Base-by-base conservation (phyloP, 2,797 vertebrate genomes). In the Morelia viridis region DNA sequence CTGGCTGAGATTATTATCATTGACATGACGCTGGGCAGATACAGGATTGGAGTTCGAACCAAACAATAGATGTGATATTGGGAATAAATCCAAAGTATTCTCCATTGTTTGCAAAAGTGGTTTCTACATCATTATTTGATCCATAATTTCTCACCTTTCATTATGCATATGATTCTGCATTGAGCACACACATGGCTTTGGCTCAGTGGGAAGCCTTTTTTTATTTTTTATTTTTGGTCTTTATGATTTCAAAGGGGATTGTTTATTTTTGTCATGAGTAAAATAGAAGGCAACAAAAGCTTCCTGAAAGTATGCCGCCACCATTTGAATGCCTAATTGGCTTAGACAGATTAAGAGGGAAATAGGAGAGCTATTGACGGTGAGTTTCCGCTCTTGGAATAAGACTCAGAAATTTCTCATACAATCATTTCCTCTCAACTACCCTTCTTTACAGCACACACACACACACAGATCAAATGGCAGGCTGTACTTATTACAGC, bases 11-110 rank as follows among this genome's bases (percentile, higher is more conserved):
- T 96, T 94, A 96, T 94, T 93, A 86, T 96, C 94, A 95, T 92
- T 97, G 96, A 97, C 96, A 95, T 94, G 89, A 95, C 90, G 90
- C 96, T 96, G 96, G 96, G 95, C 96, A 97, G 97, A 97, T 95
- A 91, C 92, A 83, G 83, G 96, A 95, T 94, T 92, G 85, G 91
- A 95, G 71, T 89, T 96, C 94, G 96, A 97, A 97, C 97, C 96
- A 97, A 97, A 96, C 95, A 96, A 95, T 93, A 94, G 95, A 89
- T 92, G 95, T 93, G 94, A 95, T 96, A 95, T 94, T 95, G 96
- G 96, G 95, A 97, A 83, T 84, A 88, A 93, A 91, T 96, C 95
- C 96, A 97, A 96, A 96, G 95, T 92, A 89, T 91, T 96, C 88
- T 95, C 94, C 92, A 93, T 95, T 96, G 94, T 96, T 96, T 91